A percentile compares a stretch with the other conserved stretches of the same genome.
phyloP scores from a whole-genome alignment of 2,797 vertebrate species.

The Poecilia picta region DNA sequence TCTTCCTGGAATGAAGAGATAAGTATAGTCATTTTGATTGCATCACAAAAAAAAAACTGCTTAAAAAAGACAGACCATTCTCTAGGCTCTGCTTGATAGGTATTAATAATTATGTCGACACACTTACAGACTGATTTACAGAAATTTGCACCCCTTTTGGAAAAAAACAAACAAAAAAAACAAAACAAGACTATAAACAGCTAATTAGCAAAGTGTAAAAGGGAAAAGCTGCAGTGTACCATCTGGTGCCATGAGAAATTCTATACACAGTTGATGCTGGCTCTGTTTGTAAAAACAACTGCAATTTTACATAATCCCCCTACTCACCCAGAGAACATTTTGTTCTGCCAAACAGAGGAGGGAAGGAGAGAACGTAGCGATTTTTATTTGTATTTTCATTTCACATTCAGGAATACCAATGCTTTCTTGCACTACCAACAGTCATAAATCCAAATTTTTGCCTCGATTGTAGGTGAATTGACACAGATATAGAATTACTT shows the following conservation, averaged over 20 bases:
- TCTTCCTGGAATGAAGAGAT: conserved; percentile 82
- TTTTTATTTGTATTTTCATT: neutral
- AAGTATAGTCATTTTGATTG: neutral
- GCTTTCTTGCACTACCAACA: conserved; percentile 11
- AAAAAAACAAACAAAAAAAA: conserved; percentile 5
- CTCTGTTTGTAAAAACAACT: conserved; percentile 1
- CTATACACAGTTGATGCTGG: conserved; percentile 1
- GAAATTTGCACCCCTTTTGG: too few relatives aligned
- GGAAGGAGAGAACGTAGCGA: neutral
- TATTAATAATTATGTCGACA: conserved; percentile 7
- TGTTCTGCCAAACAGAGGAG: neutral
- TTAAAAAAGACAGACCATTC: neutral
- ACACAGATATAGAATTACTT: conserved; percentile 65
- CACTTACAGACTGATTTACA: neutral
- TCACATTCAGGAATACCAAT: neutral
- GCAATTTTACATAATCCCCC: neutral
- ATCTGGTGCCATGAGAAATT: conserved; percentile 29
- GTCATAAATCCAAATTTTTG: conserved; percentile 3
- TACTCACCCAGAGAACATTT: conserved; percentile 4
- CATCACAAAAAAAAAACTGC: neutral
- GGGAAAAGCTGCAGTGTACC: conserved; percentile 33
- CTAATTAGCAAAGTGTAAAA: conserved; percentile 50
- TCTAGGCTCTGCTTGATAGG: conserved; percentile 13
- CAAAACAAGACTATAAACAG: conserved; percentile 33
- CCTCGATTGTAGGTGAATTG: conserved; percentile 66